These are phyloP conservation scores for Raja brachyura DNA, from an alignment of 2,113 vertebrate genomes.

Conservation along the genomic window DNA sequence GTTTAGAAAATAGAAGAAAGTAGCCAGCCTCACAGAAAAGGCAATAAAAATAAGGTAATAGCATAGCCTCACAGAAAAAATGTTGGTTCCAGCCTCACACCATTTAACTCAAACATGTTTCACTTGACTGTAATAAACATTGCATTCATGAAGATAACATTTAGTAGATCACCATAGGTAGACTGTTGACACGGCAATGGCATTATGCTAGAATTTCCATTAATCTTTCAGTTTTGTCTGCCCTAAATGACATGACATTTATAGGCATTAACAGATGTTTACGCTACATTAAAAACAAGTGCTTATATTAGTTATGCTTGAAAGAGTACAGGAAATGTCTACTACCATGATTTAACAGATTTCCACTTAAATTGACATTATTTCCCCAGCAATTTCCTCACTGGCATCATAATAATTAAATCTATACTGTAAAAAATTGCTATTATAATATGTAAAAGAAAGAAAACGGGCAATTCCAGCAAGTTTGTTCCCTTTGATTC, in stretches of 20 bases:
- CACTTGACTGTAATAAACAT: neutral
- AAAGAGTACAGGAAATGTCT: neutral
- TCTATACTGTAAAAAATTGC: neutral
- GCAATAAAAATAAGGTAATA: neutral
- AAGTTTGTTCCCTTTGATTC: neutral
- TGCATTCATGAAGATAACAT: neutral
- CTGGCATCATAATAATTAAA: neutral
- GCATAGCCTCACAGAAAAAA: neutral
- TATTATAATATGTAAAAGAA: neutral
- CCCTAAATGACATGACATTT: conserved; percentile 1
- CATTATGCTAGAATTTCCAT: neutral
- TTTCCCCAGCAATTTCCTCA: neutral
- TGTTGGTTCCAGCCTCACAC: neutral
- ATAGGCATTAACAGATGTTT: conserved; percentile 7
- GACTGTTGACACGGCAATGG: neutral
- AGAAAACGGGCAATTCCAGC: neutral
- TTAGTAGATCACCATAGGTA: neutral
- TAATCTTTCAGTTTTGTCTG: neutral
- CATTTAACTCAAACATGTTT: neutral
- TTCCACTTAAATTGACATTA: neutral
- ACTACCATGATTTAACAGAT: neutral
- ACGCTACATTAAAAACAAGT: conserved; percentile 18
- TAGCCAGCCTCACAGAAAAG: too few species aligned
- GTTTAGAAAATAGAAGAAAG: neutral
- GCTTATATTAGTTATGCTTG: conserved; percentile 20